Conservation (phyloP, 2,888 invertebrate species). For the Xanthia togata region DNA sequence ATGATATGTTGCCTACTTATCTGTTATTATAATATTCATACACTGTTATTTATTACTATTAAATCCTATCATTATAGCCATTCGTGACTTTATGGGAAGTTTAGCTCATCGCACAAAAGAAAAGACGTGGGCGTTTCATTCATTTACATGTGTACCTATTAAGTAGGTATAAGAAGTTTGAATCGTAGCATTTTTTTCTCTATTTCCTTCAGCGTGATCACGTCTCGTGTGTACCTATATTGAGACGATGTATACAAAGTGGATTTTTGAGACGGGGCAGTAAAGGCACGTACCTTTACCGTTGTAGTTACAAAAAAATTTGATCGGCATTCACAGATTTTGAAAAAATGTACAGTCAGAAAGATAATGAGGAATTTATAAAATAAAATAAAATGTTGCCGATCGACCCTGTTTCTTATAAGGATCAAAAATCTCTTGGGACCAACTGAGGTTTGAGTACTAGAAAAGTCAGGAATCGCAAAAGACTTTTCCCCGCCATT, state of each 20-base stretch:
- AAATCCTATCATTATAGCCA: slow-evolving; percentile 49
- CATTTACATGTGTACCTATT: slow-evolving; percentile 10
- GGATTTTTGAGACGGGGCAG: too few relatives aligned
- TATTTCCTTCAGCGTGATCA: slow-evolving; percentile 33
- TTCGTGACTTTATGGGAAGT: slow-evolving; percentile 57
- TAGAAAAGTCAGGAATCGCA: too few relatives aligned
- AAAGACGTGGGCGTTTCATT: slow-evolving; percentile 43
- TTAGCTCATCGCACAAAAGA: slow-evolving; percentile 34
- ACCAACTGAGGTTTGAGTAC: too few relatives aligned
- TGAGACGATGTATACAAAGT: neutral
- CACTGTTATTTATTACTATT: slow-evolving; percentile 57
- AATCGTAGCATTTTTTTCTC: slow-evolving; percentile 21
- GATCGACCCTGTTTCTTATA: too few relatives aligned
- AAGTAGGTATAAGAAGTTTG: slow-evolving; percentile 17
- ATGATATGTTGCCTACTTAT: slow-evolving; percentile 39
- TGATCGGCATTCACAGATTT: too few relatives aligned
- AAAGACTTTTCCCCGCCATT: too few relatives aligned
- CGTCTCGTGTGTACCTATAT: slow-evolving; percentile 26
- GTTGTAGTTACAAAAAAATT: too few relatives aligned
- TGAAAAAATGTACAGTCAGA: too few relatives aligned
- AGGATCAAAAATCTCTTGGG: too few relatives aligned
- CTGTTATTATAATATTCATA: slow-evolving; percentile 53
- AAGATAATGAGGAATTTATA: too few relatives aligned
- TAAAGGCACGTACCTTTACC: too few relatives aligned
- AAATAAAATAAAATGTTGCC: too few relatives aligned